These are phyloP conservation scores for Tachystola acroxantha DNA, from an alignment of 2,888 invertebrate genomes.

Conservation along the genomic window DNA sequence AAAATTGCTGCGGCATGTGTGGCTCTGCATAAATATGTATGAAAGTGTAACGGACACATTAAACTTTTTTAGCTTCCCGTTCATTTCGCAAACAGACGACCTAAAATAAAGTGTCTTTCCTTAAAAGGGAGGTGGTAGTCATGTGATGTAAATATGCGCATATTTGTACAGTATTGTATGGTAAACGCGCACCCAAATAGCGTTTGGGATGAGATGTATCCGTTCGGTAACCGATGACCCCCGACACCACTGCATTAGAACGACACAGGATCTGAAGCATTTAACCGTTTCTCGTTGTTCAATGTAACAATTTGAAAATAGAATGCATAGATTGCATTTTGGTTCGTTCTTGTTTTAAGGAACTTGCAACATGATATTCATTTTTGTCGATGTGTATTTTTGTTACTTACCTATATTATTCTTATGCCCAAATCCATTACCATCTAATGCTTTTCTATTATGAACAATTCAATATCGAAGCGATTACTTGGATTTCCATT, in stretches of 20 bases:
- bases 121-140: constrained; percentile 28
- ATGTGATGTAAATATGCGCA: constrained; percentile 58
- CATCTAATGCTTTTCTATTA: not conserved
- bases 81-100: constrained; percentile 42
- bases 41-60: constrained; percentile 30
- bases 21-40: constrained; percentile 36
- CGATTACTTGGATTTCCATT: too few species aligned
- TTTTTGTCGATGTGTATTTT: not conserved
- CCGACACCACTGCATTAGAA: constrained; percentile 28
- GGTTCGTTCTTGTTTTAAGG: constrained; percentile 6
- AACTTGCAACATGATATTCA: constrained; percentile 9
- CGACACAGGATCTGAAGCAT: constrained; percentile 47
- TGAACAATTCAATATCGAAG: too few species aligned
- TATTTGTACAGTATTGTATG: constrained; percentile 60
- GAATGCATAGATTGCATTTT: constrained; percentile 11
- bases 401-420: constrained; percentile 5
- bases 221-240: constrained; percentile 59
- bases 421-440: constrained; percentile 3
- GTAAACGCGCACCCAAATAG: constrained; percentile 36
- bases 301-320: constrained; percentile 24
- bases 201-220: constrained; percentile 51
- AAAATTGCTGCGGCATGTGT: constrained; percentile 24
- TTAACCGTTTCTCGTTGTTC: constrained; percentile 26
- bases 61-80: constrained; percentile 35
- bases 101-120: constrained; percentile 21